Evolutionary conservation across 2,113 vertebrate genomes (phyloP), one percentile per base, ranked within the genome.

Genomic region (Choloepus hoffmanni): DNA sequence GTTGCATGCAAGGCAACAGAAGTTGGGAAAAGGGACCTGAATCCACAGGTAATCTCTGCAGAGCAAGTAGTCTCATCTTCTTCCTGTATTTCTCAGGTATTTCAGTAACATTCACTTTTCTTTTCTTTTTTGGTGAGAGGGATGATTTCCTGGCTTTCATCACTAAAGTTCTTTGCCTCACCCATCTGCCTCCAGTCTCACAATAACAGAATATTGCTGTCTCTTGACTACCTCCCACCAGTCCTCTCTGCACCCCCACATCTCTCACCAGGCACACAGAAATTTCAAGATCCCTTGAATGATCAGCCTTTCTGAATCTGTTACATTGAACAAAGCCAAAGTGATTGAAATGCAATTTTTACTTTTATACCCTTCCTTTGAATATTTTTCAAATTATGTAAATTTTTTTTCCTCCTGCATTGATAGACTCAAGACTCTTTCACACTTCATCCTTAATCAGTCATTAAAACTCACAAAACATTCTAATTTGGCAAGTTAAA

Each of bases 351-450:
- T 8, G 86, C 33, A 74, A n/a, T 30, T 85, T 93, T 73, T 18
- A 23, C 53, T 43, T 63, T 23, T 48, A 85, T 65, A 28, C 11
- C 10, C 3, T 4, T 89, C 83, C 33, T 7, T 85, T 65, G 82
- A 82, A 81, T 26, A n/a, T 18, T 78, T 83, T 90, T 85, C 68
- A 63, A 16, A 90, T 76, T 40, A 92, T 86, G 43, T 78, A 88
- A 67, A 50, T 65, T 15, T 45, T 77, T 92, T 77, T 21, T 23
- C 3, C 7, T 5, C 36, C 16, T 60, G 7, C 9, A 50, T 9
- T 18, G 9, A 10, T 60, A 30, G 28, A 24, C 63, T 30, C 50
- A 77, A 92, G 23, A 76, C 26, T 84, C 33, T 50, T 63, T 85
- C 24, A 90, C n/a, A 77, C 58, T 90, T 50, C 65, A 82, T 63